These are phyloP conservation scores for Geotrupes spiniger DNA, from an alignment of 2,888 invertebrate genomes.

Conservation along the genomic window DNA sequence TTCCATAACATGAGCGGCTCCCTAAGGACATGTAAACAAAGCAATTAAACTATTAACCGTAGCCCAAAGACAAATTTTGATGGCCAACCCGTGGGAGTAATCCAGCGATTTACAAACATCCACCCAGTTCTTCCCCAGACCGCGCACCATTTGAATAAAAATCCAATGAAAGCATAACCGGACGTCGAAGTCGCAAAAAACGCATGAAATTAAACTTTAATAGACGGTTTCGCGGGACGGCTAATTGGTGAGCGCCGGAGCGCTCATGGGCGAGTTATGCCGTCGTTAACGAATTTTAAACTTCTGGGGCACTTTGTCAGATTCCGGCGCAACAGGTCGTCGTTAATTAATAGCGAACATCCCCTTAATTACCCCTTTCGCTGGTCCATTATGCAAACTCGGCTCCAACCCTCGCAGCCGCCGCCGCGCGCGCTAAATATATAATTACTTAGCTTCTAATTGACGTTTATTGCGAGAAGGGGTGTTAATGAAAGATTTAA, in stretches of 20 bases:
- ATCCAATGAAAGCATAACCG: too few relatives aligned
- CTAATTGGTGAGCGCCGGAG: background rate
- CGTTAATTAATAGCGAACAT: constrained; percentile 51
- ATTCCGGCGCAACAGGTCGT: constrained; percentile 46
- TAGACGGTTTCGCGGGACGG: background rate
- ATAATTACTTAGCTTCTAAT: constrained; percentile 50
- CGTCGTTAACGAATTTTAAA: constrained; percentile 36
- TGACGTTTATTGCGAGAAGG: constrained; percentile 51
- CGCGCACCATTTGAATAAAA: too few relatives aligned
- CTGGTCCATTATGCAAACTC: constrained; percentile 51
- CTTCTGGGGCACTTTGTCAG: constrained; percentile 36
- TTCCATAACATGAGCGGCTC: too few relatives aligned
- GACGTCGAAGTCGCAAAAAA: too few relatives aligned
- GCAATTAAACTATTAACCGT: too few relatives aligned
- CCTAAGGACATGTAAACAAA: too few relatives aligned
- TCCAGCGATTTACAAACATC: too few relatives aligned
- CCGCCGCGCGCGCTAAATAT: constrained; percentile 42
- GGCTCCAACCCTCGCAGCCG: constrained; percentile 32
- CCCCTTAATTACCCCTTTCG: constrained; percentile 52
- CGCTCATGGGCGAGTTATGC: constrained; percentile 19
- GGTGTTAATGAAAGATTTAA: constrained; percentile 49
- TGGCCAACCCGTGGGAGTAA: too few relatives aligned
- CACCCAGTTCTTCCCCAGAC: too few relatives aligned
- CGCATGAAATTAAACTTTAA: too few relatives aligned
- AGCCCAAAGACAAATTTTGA: too few relatives aligned